Evolutionary conservation across 92 coral and sea anemone genomes (phyloP).

Genomic region (Phenganax marumi): DNA sequence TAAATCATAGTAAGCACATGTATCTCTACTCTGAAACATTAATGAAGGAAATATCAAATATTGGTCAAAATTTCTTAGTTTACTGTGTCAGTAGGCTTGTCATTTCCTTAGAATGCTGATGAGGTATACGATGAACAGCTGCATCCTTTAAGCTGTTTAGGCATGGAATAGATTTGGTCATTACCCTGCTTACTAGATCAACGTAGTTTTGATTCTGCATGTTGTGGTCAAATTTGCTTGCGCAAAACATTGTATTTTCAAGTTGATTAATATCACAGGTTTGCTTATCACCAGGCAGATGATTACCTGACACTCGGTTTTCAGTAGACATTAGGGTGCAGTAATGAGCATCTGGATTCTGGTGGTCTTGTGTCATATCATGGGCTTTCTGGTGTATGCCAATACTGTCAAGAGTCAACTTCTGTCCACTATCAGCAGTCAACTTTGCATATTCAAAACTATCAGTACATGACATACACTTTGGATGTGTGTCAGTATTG

Average conservation of each 20-base stretch:
- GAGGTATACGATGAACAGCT: conserved; percentile 22
- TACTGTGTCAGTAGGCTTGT: not conserved
- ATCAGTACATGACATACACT: conserved; percentile 5
- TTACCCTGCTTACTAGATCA: not conserved
- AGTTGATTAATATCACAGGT: conserved; percentile 42
- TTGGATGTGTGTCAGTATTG: not conserved
- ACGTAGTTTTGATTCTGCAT: conserved; percentile 2
- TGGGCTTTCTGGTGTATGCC: conserved; percentile 45
- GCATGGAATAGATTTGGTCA: conserved; percentile 22
- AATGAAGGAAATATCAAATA: not conserved
- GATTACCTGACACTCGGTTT: conserved; percentile 65
- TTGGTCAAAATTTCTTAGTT: not conserved
- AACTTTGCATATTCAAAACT: not conserved
- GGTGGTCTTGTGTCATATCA: conserved; percentile 64
- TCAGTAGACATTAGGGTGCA: conserved; percentile 63
- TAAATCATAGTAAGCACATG: too few species aligned
- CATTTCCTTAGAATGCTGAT: conserved; percentile 29
- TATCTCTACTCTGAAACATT: too few species aligned
- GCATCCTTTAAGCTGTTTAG: not conserved
- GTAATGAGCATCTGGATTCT: conserved; percentile 62
- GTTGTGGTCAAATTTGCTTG: conserved; percentile 1
- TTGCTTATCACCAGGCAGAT: conserved; percentile 50
- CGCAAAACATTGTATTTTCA: conserved; percentile 19
- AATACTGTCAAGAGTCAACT: conserved; percentile 30
- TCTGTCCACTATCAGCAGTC: conserved; percentile 33